phyloP scores from a whole-genome alignment of 2,888 invertebrate species.

The Campoplex nolae region DNA sequence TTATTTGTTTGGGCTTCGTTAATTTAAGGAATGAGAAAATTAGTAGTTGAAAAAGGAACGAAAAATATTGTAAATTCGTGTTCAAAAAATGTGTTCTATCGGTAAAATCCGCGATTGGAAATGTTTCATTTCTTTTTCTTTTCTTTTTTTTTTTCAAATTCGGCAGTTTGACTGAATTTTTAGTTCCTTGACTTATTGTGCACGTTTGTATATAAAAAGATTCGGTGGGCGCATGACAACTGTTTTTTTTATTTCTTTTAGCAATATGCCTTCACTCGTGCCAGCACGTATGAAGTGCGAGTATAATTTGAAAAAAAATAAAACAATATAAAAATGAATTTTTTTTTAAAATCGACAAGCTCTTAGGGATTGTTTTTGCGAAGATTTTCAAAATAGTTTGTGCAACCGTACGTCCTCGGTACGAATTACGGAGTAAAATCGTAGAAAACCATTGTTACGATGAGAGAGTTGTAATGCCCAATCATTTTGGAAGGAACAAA shows the following conservation, averaged over 20 bases:
- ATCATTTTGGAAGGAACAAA: background rate
- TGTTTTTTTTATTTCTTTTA: conserved; percentile 25
- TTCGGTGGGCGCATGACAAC: conserved; percentile 6
- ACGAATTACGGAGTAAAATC: background rate
- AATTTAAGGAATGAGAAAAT: conserved; percentile 10
- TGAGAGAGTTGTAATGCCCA: background rate
- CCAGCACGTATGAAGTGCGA: conserved; percentile 60
- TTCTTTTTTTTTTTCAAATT: background rate
- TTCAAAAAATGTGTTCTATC: background rate
- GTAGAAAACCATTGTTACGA: background rate
- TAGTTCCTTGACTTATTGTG: background rate
- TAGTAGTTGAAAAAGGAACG: background rate
- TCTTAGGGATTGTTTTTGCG: background rate
- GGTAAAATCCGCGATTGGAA: conserved; percentile 37
- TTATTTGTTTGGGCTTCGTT: conserved; percentile 19
- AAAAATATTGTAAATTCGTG: background rate
- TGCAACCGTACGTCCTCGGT: background rate
- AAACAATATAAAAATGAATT: background rate
- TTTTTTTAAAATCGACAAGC: background rate
- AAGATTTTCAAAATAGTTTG: background rate
- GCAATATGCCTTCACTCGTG: conserved; percentile 68
- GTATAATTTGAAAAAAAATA: background rate
- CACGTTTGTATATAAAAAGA: conserved; percentile 1
- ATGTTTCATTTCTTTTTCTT: background rate
- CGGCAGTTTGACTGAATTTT: conserved; percentile 9